phyloP scores from a whole-genome alignment of 2,113 vertebrate genomes.

The Cryptoleucopteryx plumbea region DNA sequence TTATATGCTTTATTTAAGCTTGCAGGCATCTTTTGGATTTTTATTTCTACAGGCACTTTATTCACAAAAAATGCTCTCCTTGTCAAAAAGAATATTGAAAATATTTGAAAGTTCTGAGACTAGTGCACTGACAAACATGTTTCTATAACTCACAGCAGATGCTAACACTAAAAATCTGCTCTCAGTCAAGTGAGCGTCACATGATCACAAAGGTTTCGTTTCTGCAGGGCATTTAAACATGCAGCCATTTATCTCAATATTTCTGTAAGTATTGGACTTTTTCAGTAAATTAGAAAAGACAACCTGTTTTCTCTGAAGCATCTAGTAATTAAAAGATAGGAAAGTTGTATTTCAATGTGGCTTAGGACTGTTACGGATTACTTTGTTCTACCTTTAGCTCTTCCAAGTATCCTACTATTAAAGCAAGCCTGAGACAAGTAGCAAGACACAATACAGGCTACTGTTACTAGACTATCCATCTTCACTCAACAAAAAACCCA shows the following conservation, averaged over 20 bases:
- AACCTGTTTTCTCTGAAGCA: neutral
- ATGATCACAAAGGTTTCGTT: rapidly evolving
- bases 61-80: neutral
- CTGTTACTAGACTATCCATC: neutral
- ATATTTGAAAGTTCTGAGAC: neutral
- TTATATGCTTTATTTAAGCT: neutral
- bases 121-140: neutral
- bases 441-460: neutral
- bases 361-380: neutral
- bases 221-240: neutral
- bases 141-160: neutral
- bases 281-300: neutral
- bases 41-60: constrained; percentile 30
- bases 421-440: neutral
- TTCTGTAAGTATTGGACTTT: neutral
- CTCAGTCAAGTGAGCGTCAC: neutral
- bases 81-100: neutral
- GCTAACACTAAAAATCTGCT: neutral
- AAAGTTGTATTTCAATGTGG: neutral
- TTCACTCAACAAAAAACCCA: neutral
- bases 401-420: neutral
- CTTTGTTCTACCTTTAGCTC: neutral
- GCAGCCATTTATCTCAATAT: neutral
- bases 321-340: neutral
- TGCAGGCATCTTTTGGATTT: neutral